Evolutionary conservation across 2,888 invertebrate genomes (phyloP).

Genomic region (Macaria notata): DNA sequence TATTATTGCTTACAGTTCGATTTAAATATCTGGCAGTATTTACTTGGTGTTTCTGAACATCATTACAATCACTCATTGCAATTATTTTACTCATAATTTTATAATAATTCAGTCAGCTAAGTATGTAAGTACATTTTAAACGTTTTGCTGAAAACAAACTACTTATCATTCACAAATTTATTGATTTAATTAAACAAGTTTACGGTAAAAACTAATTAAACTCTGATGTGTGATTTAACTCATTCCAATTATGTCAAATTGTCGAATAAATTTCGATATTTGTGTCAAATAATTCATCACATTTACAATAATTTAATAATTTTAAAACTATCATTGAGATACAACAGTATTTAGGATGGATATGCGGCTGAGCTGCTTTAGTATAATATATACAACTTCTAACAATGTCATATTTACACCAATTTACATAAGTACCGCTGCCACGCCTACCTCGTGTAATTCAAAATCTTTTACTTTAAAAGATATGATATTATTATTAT

Average conservation of each 20-base stretch:
- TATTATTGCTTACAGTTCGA: constrained; percentile 52
- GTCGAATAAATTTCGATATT: constrained; percentile 2
- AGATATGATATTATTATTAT: constrained; percentile 43
- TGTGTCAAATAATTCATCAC: constrained; percentile 30
- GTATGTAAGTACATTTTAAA: not conserved
- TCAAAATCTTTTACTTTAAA: constrained; percentile 35
- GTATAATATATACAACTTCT: constrained; percentile 41
- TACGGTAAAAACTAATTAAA: not conserved
- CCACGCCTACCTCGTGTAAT: constrained; percentile 30
- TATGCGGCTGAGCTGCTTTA: constrained; percentile 71
- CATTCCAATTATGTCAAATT: not conserved
- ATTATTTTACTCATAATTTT: not conserved
- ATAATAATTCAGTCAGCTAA: constrained; percentile 4
- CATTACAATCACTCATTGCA: constrained; percentile 6
- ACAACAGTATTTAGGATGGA: constrained; percentile 69
- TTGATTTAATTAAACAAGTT: not conserved
- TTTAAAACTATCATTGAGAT: constrained; percentile 40
- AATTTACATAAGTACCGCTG: constrained; percentile 52
- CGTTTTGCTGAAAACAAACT: no score
- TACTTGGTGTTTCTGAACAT: constrained; percentile 49
- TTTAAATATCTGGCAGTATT: constrained; percentile 43
- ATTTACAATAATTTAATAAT: constrained; percentile 27
- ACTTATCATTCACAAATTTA: not conserved
- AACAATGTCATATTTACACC: constrained; percentile 56
- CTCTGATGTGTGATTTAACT: not conserved